These are phyloP conservation scores for Myotis yumanensis DNA, from an alignment of 2,113 vertebrate species.

Conservation along the genomic window DNA sequence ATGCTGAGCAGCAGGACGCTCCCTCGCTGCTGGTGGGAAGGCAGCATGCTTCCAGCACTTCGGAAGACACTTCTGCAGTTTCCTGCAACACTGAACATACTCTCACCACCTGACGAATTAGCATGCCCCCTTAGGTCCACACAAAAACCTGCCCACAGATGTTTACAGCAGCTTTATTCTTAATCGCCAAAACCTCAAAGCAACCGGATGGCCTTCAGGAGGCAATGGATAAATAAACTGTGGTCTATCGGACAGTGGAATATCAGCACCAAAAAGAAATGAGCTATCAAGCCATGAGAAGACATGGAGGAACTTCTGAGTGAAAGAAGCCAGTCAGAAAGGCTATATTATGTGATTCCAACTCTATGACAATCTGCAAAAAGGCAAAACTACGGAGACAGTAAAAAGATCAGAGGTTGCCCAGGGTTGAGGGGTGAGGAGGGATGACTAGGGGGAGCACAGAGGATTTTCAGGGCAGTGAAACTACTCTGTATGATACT, in stretches of 20 bases:
- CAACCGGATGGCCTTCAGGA: background rate
- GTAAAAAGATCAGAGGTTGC: background rate
- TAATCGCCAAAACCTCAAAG: background rate
- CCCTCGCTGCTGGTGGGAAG: background rate
- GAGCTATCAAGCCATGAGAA: background rate
- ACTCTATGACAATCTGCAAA: background rate
- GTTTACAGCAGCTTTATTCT: background rate
- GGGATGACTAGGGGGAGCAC: too few relatives aligned
- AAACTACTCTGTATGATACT: background rate
- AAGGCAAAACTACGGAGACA: background rate
- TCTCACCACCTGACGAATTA: background rate
- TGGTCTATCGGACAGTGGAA: background rate
- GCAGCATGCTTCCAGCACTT: background rate
- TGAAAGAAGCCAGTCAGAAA: background rate
- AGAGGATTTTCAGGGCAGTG: too few relatives aligned
- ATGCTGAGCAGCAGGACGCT: background rate
- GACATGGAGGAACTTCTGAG: background rate
- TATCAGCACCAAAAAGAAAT: background rate
- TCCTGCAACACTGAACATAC: background rate
- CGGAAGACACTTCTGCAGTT: background rate
- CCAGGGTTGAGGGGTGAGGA: too few relatives aligned
- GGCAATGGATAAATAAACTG: background rate
- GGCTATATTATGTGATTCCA: background rate
- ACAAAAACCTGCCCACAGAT: background rate
- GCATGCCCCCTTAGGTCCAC: background rate